Evolutionary conservation across 2,113 vertebrate genomes (phyloP).

Genomic region (Leuciscus idus): DNA sequence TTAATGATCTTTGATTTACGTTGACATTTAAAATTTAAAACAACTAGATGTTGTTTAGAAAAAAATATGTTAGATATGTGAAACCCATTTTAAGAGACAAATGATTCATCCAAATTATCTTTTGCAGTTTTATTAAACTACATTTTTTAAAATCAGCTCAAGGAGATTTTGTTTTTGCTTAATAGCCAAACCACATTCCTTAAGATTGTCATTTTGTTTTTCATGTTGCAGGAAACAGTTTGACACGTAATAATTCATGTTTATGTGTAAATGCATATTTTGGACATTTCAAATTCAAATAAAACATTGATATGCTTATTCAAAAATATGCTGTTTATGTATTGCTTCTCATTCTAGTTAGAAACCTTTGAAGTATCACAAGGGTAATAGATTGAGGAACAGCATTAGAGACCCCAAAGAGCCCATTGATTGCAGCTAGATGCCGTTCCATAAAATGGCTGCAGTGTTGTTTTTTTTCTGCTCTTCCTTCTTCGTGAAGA

Average conservation of each 20-base stretch:
- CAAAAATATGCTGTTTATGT: neutral
- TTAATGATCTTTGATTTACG: neutral
- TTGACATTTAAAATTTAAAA: neutral
- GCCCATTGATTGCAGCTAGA: conserved; percentile 39
- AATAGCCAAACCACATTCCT: neutral
- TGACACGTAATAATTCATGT: neutral
- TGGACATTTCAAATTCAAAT: neutral
- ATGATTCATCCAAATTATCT: neutral
- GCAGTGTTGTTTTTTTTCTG: conserved; percentile 58
- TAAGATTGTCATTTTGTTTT: neutral
- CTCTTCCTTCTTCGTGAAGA: conserved; percentile 62
- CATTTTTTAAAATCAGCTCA: neutral
- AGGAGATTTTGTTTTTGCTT: neutral
- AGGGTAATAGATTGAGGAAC: neutral
- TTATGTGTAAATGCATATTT: neutral
- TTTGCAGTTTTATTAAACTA: neutral
- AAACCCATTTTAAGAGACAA: neutral
- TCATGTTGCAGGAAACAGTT: neutral
- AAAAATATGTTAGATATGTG: neutral
- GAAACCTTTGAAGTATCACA: neutral
- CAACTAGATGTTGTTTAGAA: neutral
- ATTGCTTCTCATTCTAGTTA: neutral
- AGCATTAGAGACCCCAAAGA: neutral
- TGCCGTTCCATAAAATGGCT: conserved; percentile 64
- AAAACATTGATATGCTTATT: neutral